Conservation (phyloP, 2,113 vertebrate species). For the Pteropus alecto region DNA sequence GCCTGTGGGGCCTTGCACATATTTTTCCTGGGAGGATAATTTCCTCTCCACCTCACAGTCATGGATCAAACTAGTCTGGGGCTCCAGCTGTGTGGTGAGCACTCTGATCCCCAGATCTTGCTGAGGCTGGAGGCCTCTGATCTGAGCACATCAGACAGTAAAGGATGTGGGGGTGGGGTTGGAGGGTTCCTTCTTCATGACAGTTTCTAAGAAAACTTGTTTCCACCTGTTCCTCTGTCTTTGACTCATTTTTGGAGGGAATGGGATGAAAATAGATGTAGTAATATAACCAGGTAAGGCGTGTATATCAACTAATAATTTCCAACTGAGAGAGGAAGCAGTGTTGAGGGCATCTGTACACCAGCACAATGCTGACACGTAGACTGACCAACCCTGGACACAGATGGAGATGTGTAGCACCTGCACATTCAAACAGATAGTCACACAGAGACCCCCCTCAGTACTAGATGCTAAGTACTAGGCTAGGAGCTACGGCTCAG, state of each 20-base stretch:
- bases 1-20: constrained; percentile 17
- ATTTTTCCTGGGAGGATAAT: background rate
- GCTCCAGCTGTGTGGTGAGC: background rate
- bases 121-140: background rate
- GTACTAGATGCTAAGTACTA: background rate
- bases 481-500: background rate
- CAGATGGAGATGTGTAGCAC: background rate
- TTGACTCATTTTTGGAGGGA: constrained; percentile 65
- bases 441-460: background rate
- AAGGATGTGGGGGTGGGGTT: background rate
- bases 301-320: background rate
- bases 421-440: background rate
- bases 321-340: background rate
- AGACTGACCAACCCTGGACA: background rate
- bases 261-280: constrained; percentile 29
- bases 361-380: background rate
- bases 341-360: background rate
- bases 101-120: background rate
- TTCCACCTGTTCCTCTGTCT: constrained; percentile 62
- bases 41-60: constrained; percentile 11
- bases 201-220: constrained; percentile 69
- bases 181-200: constrained; percentile 33
- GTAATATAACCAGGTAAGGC: background rate
- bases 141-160: background rate
- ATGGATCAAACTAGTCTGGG: background rate